Conservation (phyloP, 1,140 invertebrate species). For the Lepidurus couesii region DNA sequence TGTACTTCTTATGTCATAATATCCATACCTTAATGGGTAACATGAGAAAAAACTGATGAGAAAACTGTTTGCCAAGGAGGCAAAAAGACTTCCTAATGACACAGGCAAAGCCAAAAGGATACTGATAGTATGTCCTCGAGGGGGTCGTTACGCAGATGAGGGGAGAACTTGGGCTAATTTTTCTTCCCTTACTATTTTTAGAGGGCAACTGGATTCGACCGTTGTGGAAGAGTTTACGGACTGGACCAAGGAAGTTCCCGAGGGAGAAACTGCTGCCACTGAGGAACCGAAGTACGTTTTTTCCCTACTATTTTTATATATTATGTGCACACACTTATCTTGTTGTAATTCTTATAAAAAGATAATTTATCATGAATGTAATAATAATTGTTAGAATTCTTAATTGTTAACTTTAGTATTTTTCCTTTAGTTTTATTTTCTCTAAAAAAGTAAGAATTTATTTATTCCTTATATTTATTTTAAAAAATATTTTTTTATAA, state of each 20-base stretch:
- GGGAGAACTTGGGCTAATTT: background rate
- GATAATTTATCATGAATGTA: background rate
- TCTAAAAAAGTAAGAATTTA: no score
- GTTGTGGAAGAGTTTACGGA: background rate
- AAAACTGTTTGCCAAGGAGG: constrained; percentile 20
- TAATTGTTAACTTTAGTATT: no score
- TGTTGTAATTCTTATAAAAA: background rate
- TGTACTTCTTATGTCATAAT: background rate
- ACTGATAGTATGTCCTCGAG: constrained; percentile 16
- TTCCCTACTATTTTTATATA: background rate
- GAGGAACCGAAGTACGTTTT: constrained; percentile 9
- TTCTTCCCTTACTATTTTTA: background rate
- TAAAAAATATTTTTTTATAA: no score
- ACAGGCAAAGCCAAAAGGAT: constrained; percentile 34
- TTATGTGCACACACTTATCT: no score
- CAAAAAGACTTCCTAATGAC: constrained; percentile 30
- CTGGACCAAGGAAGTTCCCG: constrained; percentile 30
- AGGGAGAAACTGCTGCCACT: constrained; percentile 35
- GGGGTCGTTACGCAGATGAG: background rate
- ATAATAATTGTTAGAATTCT: no score
- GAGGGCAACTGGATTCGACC: constrained; percentile 3
- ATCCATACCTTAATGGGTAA: background rate
- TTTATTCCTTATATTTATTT: no score
- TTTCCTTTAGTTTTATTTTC: no score
- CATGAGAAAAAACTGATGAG: constrained; percentile 23